Percentiles rank a stretch among this genome's conserved stretches.
Conservation (phyloP, 2,888 invertebrate genomes). For the Lagria hirta region DNA sequence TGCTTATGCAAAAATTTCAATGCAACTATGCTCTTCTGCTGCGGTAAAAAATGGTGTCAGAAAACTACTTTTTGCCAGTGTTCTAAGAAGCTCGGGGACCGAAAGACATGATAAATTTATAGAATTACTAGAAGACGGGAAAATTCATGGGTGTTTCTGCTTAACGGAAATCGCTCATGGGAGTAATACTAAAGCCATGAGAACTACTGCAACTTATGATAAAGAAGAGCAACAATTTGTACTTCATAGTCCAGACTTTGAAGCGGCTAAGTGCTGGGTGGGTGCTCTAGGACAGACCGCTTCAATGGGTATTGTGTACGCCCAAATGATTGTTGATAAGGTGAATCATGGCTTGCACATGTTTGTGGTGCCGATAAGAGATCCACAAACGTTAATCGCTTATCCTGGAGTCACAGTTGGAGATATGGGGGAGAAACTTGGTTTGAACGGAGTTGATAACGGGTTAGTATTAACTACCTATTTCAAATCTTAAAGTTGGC, state of each 20-base stretch:
- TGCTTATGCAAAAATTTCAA: slow-evolving; percentile 59
- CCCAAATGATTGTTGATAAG: slow-evolving; percentile 79
- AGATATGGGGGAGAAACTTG: slow-evolving; percentile 91
- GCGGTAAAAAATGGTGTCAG: slow-evolving; percentile 68
- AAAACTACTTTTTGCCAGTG: slow-evolving; percentile 64
- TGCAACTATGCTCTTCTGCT: slow-evolving; percentile 63
- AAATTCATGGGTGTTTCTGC: slow-evolving; percentile 74
- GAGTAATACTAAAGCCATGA: slow-evolving; percentile 85
- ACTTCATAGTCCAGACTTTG: slow-evolving; percentile 73
- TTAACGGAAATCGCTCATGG: slow-evolving; percentile 91
- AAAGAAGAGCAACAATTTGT: slow-evolving; percentile 70
- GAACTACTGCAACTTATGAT: slow-evolving; percentile 82
- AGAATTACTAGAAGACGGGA: slow-evolving; percentile 51
- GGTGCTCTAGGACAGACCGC: slow-evolving; percentile 79
- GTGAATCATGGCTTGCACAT: slow-evolving; percentile 82
- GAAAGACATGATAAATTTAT: slow-evolving; percentile 62
- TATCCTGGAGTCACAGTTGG: slow-evolving; percentile 82
- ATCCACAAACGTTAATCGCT: slow-evolving; percentile 69
- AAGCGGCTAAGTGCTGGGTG: slow-evolving; percentile 84
- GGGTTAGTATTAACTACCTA: no score
- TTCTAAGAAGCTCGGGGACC: slow-evolving; percentile 66
- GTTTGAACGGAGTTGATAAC: slow-evolving; percentile 90
- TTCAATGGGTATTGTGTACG: slow-evolving; percentile 85
- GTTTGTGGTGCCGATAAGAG: slow-evolving; percentile 83
- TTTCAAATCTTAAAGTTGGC: no score